Evolutionary conservation across 2,113 vertebrate species (phyloP), one percentile per base, ranked within the genome.

Genomic region (Cavia aperea): DNA sequence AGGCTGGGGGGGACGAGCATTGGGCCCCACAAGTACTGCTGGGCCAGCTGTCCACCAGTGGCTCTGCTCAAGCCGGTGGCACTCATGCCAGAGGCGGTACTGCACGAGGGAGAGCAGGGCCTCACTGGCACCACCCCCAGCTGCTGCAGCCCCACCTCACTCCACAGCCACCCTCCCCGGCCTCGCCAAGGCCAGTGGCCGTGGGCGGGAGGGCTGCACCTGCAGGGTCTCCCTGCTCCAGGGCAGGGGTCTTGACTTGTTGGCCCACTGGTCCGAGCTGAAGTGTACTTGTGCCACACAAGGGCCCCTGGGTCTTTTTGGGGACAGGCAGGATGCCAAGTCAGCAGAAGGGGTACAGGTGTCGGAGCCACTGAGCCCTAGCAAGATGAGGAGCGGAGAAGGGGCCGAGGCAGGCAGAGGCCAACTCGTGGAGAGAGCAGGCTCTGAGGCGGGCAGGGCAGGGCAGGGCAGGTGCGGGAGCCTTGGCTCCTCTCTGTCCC

Each of bases 11-110:
- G 66, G 73, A 70, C 15, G 8, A 49, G 33, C 19, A 14, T 19
- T 0, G 68, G 73, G 62, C 51, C 49, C 73, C 10, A 81, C 63
- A 54, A 60, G 33, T 49, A 58, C n/a, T 11, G n/a, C n/a, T 51
- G n/a, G 14, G 54, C 15, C 33, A n/a, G 43, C 24, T 2, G 33
- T 46, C 46, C 29, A 54, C 4, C 7, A 5, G 29, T 29, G 49
- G 19, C 62, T 14, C 6, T 39, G 0, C 0, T 56, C 23, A 21
- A 79, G 13, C 19, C 19, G 54, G 43, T 2, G 26, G 68, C 16
- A 23, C 56, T 54, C 5, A 5, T 33, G 33, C 29, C 78, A 31
- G 33, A 14, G 60, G 4, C 31, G 56, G 14, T 54, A 33, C 56
- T 58, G 56, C 14, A 65, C 56, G 29, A 12, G 5, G 33, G 43